Percentiles rank a stretch among this genome's conserved stretches.
phyloP scores from a whole-genome alignment of 2,888 invertebrate species.

The Agapostemon virescens region DNA sequence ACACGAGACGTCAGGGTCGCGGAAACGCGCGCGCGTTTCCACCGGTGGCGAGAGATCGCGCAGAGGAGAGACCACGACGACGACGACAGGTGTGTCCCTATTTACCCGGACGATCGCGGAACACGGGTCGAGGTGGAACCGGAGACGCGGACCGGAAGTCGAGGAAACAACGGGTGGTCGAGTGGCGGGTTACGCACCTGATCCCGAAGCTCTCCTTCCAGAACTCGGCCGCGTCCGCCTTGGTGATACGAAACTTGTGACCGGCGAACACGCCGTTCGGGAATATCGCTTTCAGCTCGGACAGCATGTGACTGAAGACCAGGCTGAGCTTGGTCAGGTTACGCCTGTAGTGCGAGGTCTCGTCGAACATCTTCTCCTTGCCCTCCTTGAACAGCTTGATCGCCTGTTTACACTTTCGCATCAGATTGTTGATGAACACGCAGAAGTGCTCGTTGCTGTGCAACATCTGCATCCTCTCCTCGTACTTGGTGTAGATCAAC shows the following conservation, averaged over 20 bases:
- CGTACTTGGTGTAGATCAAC: constrained; percentile 97
- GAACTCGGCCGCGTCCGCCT: constrained; percentile 99
- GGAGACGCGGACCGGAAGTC: not conserved
- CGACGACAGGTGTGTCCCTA: constrained; percentile 58
- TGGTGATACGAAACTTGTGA: constrained; percentile 98
- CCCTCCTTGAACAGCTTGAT: constrained; percentile 99
- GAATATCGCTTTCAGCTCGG: constrained; percentile 98
- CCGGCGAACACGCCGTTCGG: constrained; percentile 97
- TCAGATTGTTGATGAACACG: constrained; percentile 98
- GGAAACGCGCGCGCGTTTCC: constrained; percentile 40
- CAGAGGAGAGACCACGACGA: too few species aligned
- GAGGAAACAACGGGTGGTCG: constrained; percentile 26
- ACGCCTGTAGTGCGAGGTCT: constrained; percentile 95
- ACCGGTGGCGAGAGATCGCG: not conserved
- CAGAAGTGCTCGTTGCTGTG: constrained; percentile 98
- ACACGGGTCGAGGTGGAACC: constrained; percentile 5
- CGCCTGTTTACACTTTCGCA: constrained; percentile 99
- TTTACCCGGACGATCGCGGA: constrained; percentile 19
- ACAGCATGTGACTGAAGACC: constrained; percentile 99
- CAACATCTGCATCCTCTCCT: constrained; percentile 95
- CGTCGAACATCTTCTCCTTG: constrained; percentile 99
- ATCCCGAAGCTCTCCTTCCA: constrained; percentile 98
- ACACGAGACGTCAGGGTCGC: constrained; percentile 29
- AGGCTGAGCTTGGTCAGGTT: constrained; percentile 98
- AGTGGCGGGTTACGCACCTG: constrained; percentile 82